These are phyloP conservation scores for Rhinichthys klamathensis DNA, from an alignment of 2,113 vertebrate genomes.

Conservation along the genomic window DNA sequence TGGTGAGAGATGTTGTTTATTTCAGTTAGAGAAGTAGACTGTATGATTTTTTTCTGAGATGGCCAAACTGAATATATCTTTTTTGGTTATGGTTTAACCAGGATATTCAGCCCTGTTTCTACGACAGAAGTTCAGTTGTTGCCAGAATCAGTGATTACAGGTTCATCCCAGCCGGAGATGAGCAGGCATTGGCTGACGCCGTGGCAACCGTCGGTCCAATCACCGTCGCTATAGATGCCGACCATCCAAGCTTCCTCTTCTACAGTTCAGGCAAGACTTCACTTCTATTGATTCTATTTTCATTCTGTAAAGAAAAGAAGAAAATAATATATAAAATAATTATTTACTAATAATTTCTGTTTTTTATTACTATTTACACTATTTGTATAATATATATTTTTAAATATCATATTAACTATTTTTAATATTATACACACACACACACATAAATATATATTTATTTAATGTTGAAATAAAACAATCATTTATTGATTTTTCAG, in stretches of 20 bases:
- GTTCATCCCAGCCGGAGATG: conserved; percentile 76
- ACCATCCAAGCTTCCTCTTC: conserved; percentile 78
- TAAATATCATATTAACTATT: background rate
- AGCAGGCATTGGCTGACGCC: conserved; percentile 77
- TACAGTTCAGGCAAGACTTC: conserved; percentile 75
- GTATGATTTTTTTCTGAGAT: background rate
- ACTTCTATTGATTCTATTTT: background rate
- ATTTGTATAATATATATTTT: background rate
- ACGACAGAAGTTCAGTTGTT: conserved; percentile 68
- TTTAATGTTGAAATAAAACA: no score
- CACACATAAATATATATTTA: background rate
- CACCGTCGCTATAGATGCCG: conserved; percentile 77
- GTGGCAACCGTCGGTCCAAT: conserved; percentile 78
- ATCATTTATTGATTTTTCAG: no score
- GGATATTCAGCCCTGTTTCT: conserved; percentile 78
- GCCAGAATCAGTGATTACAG: conserved; percentile 75
- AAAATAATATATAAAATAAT: background rate
- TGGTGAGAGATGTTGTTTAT: conserved; percentile 58
- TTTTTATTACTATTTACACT: background rate
- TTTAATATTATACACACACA: background rate
- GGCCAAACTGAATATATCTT: background rate
- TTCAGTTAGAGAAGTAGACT: background rate
- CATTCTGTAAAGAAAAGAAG: background rate
- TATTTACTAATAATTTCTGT: background rate
- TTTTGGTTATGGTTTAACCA: conserved; percentile 50